A percentile compares a stretch with the other conserved stretches of the same genome.
These are phyloP conservation scores for Henricia sp. DNA, from an alignment of 53 echinoderm and acorn worm genomes.

Conservation along the genomic window DNA sequence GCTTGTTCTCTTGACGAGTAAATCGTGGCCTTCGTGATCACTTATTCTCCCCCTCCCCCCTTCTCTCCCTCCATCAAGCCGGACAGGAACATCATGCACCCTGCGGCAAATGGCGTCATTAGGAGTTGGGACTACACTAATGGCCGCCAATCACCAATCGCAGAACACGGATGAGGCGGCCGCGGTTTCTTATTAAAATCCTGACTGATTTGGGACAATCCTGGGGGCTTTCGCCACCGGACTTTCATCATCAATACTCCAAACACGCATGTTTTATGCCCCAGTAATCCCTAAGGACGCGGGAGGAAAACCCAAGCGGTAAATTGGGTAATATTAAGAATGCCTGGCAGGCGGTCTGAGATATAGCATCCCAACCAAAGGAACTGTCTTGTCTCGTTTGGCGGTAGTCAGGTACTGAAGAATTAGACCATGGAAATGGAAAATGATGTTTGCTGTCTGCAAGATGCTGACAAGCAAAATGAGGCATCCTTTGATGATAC, in stretches of 20 bases:
- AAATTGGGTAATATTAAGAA: constrained; percentile 58
- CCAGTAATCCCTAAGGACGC: constrained; percentile 38
- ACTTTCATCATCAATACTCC: constrained; percentile 32
- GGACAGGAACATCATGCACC: constrained; percentile 2
- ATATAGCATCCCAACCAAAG: neutral
- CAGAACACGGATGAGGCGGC: neutral
- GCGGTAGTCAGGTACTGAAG: constrained; percentile 3
- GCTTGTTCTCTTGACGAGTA: constrained; percentile 15
- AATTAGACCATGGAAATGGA: neutral
- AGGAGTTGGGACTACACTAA: constrained; percentile 26
- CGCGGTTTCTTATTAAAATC: constrained; percentile 25
- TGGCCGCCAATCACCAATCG: constrained; percentile 38
- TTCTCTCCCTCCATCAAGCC: neutral
- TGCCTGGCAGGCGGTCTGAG: constrained; percentile 18
- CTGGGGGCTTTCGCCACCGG: neutral
- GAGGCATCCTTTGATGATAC: too few relatives aligned
- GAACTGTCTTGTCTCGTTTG: constrained; percentile 14
- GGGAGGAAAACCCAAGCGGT: constrained; percentile 47
- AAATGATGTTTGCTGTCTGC: too few relatives aligned
- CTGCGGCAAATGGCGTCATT: constrained; percentile 38
- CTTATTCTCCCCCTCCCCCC: neutral
- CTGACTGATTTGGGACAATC: neutral
- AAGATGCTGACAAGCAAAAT: too few relatives aligned
- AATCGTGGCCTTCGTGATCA: constrained; percentile 15
- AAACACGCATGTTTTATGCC: constrained; percentile 46